Percentiles rank a stretch among this genome's conserved stretches.
Evolutionary conservation across 2,888 invertebrate genomes (phyloP).

Genomic region (Strigamia crassipes): DNA sequence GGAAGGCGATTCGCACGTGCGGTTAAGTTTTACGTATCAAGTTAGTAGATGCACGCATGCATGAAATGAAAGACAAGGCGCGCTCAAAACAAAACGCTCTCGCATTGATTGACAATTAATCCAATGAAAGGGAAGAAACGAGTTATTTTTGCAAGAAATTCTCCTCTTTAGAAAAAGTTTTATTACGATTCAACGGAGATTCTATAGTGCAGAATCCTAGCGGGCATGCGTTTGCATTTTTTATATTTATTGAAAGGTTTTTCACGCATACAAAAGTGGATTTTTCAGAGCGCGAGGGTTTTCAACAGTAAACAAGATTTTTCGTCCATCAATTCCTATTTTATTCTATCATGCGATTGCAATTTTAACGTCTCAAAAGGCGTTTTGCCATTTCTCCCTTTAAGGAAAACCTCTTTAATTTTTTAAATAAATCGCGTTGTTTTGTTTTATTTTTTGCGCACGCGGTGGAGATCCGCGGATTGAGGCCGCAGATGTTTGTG

Average conservation of each 20-base stretch:
- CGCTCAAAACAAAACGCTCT: slow-evolving; percentile 16
- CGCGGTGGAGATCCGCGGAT: not conserved
- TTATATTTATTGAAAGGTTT: slow-evolving; percentile 16
- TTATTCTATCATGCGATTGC: slow-evolving; percentile 4
- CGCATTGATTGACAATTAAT: slow-evolving; percentile 21
- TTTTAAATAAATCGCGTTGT: not conserved
- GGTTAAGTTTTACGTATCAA: slow-evolving; percentile 17
- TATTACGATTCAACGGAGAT: slow-evolving; percentile 11
- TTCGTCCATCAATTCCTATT: not conserved
- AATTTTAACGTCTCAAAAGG: slow-evolving; percentile 16
- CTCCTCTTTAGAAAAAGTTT: slow-evolving; percentile 21
- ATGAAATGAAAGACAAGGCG: slow-evolving; percentile 17
- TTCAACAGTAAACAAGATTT: slow-evolving; percentile 21
- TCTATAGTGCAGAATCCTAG: not conserved
- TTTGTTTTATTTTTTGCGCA: not conserved
- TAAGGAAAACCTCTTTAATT: not conserved
- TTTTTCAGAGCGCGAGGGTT: not conserved
- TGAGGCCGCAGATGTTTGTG: slow-evolving; percentile 3
- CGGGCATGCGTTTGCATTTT: slow-evolving; percentile 14
- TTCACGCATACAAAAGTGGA: slow-evolving; percentile 16
- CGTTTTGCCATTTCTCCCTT: not conserved
- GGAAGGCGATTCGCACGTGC: slow-evolving; percentile 30
- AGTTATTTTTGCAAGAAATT: slow-evolving; percentile 16
- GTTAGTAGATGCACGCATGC: slow-evolving; percentile 21
- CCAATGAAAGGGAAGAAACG: slow-evolving; percentile 16